Percentiles rank a stretch among this genome's conserved stretches.
phyloP scores from a whole-genome alignment of 1,140 invertebrate genomes.

The Antheraea mylitta region DNA sequence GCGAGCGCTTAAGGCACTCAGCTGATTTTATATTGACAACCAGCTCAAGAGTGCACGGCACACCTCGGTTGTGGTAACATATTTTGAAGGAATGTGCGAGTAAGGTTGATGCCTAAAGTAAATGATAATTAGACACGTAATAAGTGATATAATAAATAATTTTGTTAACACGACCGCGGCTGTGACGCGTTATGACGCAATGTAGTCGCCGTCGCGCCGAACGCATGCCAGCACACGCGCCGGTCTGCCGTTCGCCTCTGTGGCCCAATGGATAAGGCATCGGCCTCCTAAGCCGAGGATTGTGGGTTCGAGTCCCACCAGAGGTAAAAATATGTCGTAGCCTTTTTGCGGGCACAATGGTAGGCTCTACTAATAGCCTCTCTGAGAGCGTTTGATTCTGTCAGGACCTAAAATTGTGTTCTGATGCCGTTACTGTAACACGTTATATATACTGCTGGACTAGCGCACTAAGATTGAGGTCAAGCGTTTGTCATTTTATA shows the following conservation, averaged over 20 bases:
- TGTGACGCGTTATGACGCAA: conserved; percentile 53
- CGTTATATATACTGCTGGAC: too few species aligned
- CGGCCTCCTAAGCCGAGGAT: conserved; percentile 87
- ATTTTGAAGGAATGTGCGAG: background rate
- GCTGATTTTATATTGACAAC: too few species aligned
- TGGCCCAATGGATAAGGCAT: conserved; percentile 89
- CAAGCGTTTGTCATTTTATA: too few species aligned
- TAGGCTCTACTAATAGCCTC: background rate
- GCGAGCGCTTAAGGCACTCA: too few species aligned
- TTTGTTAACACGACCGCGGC: background rate
- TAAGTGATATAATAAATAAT: background rate
- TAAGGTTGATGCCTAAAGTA: background rate
- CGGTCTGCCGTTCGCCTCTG: conserved; percentile 77
- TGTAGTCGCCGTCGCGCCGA: conserved; percentile 37
- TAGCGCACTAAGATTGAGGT: too few species aligned
- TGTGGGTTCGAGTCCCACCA: conserved; percentile 88
- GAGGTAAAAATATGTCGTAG: conserved; percentile 71
- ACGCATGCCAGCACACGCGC: conserved; percentile 35
- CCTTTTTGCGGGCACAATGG: background rate
- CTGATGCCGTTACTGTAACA: background rate
- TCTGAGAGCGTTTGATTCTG: background rate
- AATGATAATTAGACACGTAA: conserved; percentile 1
- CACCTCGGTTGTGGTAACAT: background rate
- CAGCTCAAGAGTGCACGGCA: too few species aligned
- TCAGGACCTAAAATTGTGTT: background rate